A percentile compares a stretch with the other conserved stretches of the same genome.
These are phyloP conservation scores for Pelobates cultripes DNA, from an alignment of 2,797 vertebrate species.

Conservation along the genomic window DNA sequence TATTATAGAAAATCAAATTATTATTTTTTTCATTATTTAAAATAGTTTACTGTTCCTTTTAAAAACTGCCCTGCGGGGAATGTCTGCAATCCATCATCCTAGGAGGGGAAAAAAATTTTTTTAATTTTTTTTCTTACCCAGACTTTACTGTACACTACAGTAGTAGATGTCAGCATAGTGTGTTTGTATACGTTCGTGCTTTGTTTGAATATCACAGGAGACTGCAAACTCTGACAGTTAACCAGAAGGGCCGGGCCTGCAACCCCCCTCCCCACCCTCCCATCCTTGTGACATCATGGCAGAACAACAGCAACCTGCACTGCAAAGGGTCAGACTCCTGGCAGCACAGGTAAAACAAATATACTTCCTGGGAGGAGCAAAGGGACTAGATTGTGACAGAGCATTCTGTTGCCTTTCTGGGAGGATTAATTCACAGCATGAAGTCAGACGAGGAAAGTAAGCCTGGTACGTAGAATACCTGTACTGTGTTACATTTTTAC, in stretches of 20 bases:
- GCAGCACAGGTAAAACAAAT: conserved; percentile 65
- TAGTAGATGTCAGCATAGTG: neutral
- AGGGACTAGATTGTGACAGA: conserved; percentile 51
- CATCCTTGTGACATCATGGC: conserved; percentile 62
- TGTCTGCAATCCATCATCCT: too few relatives aligned
- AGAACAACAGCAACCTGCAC: conserved; percentile 58
- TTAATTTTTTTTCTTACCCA: too few relatives aligned
- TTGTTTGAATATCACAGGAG: too few relatives aligned
- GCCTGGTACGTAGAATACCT: conserved; percentile 66
- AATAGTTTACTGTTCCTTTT: too few relatives aligned
- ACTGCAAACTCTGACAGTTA: neutral
- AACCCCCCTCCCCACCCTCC: neutral
- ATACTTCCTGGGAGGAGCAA: conserved; percentile 62
- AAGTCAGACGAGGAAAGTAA: conserved; percentile 74
- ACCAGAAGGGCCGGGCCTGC: neutral
- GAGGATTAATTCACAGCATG: conserved; percentile 56
- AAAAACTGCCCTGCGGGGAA: too few relatives aligned
- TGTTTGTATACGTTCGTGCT: neutral
- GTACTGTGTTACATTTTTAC: conserved; percentile 13
- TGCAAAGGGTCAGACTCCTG: conserved; percentile 66
- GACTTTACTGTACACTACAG: neutral
- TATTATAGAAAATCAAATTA: too few relatives aligned
- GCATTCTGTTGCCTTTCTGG: conserved; percentile 14
- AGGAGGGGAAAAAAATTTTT: too few relatives aligned
- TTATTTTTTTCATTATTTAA: too few relatives aligned